These are phyloP conservation scores for Batillaria attramentaria DNA, from an alignment of 1,140 invertebrate genomes.

Conservation along the genomic window DNA sequence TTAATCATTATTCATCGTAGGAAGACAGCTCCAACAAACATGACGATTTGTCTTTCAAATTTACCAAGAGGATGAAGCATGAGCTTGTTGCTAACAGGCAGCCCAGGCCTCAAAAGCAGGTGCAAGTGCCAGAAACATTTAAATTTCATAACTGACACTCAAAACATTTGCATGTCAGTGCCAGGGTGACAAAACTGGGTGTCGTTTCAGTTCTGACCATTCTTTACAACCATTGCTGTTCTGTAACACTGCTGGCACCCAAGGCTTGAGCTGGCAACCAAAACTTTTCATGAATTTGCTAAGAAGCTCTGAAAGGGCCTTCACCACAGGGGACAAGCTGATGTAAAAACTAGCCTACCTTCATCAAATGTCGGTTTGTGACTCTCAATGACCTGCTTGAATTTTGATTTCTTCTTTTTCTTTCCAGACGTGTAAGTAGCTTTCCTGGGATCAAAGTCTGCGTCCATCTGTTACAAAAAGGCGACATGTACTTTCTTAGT, in stretches of 20 bases:
- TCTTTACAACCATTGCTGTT: neutral
- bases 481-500: conserved; percentile 2
- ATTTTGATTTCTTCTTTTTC: conserved; percentile 75
- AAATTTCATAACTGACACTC: no score
- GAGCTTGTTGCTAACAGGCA: neutral
- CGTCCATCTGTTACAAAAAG: conserved; percentile 83
- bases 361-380: conserved; percentile 89
- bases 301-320: neutral
- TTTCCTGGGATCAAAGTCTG: conserved; percentile 81
- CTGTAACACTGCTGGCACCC: neutral
- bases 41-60: neutral
- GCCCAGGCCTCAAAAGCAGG: neutral
- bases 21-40: neutral
- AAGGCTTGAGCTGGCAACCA: neutral
- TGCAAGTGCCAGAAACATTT: neutral
- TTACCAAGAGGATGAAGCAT: neutral
- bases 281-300: neutral
- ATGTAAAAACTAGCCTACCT: conserved; percentile 54
- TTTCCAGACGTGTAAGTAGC: conserved; percentile 38
- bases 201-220: no score
- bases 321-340: neutral
- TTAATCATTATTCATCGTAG: neutral
- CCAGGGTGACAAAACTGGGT: no score
- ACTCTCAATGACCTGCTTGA: conserved; percentile 80
- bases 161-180: no score